Evolutionary conservation across 2,888 invertebrate genomes (phyloP).

Genomic region (Dysmachus trigonus): DNA sequence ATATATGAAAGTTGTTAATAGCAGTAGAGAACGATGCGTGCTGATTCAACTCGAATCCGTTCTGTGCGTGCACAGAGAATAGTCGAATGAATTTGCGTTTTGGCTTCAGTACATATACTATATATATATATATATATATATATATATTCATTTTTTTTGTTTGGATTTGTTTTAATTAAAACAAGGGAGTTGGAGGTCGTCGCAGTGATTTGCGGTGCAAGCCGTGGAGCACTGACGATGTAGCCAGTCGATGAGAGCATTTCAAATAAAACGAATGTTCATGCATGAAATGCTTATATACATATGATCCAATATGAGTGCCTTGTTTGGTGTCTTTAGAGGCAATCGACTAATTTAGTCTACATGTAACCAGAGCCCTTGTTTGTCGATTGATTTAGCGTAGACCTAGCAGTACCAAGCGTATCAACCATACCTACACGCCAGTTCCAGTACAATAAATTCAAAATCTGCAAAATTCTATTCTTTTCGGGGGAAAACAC

Average conservation of each 20-base stretch:
- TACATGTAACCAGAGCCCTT: slow-evolving; percentile 21
- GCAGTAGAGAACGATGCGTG: slow-evolving; percentile 47
- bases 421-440: not conserved
- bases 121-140: not conserved
- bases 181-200: slow-evolving; percentile 45
- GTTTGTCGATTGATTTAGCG: slow-evolving; percentile 34
- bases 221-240: slow-evolving; percentile 37
- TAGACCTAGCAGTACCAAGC: not conserved
- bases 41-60: slow-evolving; percentile 37
- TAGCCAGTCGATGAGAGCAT: slow-evolving; percentile 48
- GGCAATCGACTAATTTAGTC: slow-evolving; percentile 40
- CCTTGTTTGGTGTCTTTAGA: slow-evolving; percentile 39
- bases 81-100: slow-evolving; percentile 50
- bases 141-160: slow-evolving; percentile 31
- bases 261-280: slow-evolving; percentile 48
- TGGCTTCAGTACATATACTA: slow-evolving; percentile 38
- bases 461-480: slow-evolving; percentile 4
- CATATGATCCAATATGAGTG: slow-evolving; percentile 46
- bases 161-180: slow-evolving; percentile 49
- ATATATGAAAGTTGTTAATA: slow-evolving; percentile 39
- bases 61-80: slow-evolving; percentile 42
- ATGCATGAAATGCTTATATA: slow-evolving; percentile 48
- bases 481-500: not conserved
- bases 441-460: not conserved
- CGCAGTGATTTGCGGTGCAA: slow-evolving; percentile 45